These are phyloP conservation scores for Hetaerina titia DNA, from an alignment of 2,888 invertebrate species.

Conservation along the genomic window DNA sequence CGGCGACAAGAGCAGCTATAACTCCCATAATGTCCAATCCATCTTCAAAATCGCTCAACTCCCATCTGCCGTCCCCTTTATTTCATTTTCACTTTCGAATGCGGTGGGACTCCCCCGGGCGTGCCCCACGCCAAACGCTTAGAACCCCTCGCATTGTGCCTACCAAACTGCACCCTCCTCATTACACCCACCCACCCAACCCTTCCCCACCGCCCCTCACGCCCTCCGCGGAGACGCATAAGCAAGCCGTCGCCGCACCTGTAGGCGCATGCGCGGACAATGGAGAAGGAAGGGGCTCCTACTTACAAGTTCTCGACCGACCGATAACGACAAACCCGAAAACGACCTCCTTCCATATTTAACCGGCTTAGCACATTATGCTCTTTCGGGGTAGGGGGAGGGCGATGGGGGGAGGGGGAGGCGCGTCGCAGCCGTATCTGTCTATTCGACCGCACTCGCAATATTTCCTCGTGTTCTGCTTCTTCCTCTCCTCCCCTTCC, in stretches of 20 bases:
- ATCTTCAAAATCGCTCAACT: too few relatives aligned
- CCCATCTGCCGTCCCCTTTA: too few relatives aligned
- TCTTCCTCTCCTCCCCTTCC: not conserved
- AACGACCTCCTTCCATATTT: conserved; percentile 59
- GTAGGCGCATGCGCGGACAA: not conserved
- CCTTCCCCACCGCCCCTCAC: not conserved
- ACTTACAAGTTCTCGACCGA: not conserved
- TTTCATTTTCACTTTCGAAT: too few relatives aligned
- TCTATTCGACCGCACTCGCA: conserved; percentile 8
- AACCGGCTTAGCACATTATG: not conserved
- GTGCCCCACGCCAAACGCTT: too few relatives aligned
- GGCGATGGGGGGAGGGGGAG: not conserved
- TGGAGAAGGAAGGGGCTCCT: too few relatives aligned
- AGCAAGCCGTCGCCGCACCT: conserved; percentile 24
- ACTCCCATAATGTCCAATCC: too few relatives aligned
- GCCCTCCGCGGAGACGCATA: conserved; percentile 1
- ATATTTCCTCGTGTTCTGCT: too few relatives aligned
- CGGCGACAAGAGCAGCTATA: too few relatives aligned
- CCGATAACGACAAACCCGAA: conserved; percentile 31
- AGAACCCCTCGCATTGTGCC: too few relatives aligned
- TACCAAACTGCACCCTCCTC: not conserved
- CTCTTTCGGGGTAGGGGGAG: too few relatives aligned
- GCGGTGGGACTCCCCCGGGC: not conserved
- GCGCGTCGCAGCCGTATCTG: not conserved
- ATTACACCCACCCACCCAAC: not conserved